Conservation (phyloP, 1,140 invertebrate genomes). For the Sycophila sp. region DNA sequence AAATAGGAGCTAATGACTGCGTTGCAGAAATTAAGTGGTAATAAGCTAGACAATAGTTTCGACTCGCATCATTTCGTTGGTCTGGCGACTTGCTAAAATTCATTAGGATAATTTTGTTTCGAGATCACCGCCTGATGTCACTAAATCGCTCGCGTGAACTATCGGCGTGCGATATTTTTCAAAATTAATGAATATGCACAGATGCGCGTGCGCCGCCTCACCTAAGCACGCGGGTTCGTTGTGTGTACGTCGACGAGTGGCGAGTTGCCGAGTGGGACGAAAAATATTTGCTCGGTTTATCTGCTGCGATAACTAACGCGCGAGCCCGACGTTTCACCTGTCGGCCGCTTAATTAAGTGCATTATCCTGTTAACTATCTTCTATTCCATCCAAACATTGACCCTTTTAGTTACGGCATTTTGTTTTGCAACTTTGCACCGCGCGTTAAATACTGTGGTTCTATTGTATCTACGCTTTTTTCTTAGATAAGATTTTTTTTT, state of each 20-base stretch:
- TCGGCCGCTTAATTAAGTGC: background rate
- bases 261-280: background rate
- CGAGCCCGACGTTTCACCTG: background rate
- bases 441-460: too few species aligned
- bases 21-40: too few species aligned
- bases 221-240: background rate
- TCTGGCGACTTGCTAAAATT: background rate
- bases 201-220: background rate
- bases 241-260: background rate
- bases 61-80: background rate
- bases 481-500: too few species aligned
- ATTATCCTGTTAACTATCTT: conserved; percentile 10
- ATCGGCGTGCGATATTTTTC: background rate
- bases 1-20: background rate
- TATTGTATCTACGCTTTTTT: too few species aligned
- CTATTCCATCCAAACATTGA: conserved; percentile 4
- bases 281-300: conserved; percentile 29
- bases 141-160: conserved; percentile 16
- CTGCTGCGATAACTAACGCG: conserved; percentile 6
- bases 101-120: conserved; percentile 3
- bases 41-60: background rate
- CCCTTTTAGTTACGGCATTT: background rate
- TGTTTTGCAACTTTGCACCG: too few species aligned
- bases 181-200: background rate
- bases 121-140: background rate